Evolutionary conservation across 2,797 vertebrate species (phyloP).

Genomic region (Peromyscus melanophrys): DNA sequence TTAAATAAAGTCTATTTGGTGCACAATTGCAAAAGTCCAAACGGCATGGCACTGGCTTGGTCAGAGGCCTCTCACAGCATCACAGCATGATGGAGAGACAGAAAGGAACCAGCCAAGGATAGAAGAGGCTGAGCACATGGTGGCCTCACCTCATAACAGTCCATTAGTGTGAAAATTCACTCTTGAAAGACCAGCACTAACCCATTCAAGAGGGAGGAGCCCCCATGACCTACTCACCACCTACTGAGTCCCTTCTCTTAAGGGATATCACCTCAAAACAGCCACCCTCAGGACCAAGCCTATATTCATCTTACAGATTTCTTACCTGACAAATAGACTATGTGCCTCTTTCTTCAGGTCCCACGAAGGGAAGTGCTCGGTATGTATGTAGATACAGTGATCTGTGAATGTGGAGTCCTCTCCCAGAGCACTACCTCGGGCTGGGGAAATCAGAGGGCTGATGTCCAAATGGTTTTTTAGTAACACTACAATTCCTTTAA

Average conservation of each 20-base stretch:
- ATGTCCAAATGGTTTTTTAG: constrained; percentile 86
- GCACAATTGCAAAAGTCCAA: neutral
- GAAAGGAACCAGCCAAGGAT: neutral
- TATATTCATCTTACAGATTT: neutral
- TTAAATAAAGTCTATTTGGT: neutral
- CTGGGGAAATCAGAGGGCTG: neutral
- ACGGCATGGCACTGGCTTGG: neutral
- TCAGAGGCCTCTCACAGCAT: neutral
- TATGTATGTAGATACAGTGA: constrained; percentile 91
- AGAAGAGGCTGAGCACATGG: neutral
- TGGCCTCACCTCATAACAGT: neutral
- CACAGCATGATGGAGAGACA: neutral
- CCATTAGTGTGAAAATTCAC: neutral
- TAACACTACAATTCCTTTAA: constrained; percentile 91
- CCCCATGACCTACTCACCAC: neutral
- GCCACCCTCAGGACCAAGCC: neutral
- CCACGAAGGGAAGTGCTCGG: constrained; percentile 88
- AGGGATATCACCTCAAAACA: neutral
- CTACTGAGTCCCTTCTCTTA: neutral
- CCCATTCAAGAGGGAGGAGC: neutral
- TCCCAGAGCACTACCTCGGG: neutral
- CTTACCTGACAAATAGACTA: constrained; percentile 91
- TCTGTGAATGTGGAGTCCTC: constrained; percentile 75
- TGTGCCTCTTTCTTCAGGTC: constrained; percentile 84
- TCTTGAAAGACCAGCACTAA: neutral